These are phyloP conservation scores for Epizoanthus scotinus DNA, from an alignment of 92 coral and sea anemone species.

Conservation along the genomic window DNA sequence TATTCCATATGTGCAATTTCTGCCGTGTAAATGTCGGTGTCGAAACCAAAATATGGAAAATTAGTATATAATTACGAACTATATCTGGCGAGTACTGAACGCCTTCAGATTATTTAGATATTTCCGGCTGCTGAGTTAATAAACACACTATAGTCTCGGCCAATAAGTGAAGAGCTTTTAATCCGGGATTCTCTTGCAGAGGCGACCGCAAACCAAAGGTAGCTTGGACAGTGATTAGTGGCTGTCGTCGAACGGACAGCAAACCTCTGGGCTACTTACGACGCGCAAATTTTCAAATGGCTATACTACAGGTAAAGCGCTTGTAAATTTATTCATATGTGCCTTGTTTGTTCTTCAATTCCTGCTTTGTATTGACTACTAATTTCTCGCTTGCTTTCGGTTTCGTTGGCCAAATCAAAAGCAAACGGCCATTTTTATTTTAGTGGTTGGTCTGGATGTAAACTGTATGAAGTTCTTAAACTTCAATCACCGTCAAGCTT, in stretches of 20 bases:
- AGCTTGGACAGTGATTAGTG: conserved; percentile 46
- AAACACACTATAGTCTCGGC: conserved; percentile 53
- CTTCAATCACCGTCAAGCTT: conserved; percentile 20
- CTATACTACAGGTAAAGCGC: conserved; percentile 67
- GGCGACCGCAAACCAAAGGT: conserved; percentile 74
- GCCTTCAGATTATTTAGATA: conserved; percentile 65
- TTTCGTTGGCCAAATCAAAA: conserved; percentile 10
- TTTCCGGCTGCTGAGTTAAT: conserved; percentile 72
- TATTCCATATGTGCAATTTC: conserved; percentile 5
- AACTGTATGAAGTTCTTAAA: conserved; percentile 11
- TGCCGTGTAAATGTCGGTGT: conserved; percentile 1
- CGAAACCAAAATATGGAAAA: conserved; percentile 16
- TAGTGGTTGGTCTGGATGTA: background rate
- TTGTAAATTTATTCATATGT: conserved; percentile 31
- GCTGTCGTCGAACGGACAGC: conserved; percentile 10
- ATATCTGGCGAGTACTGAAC: conserved; percentile 6
- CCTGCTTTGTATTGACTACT: conserved; percentile 25
- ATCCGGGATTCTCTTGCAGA: conserved; percentile 66
- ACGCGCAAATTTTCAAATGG: conserved; percentile 62
- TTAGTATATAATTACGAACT: conserved; percentile 28
- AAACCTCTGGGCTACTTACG: conserved; percentile 14
- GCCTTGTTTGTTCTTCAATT: conserved; percentile 24
- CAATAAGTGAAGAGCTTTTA: conserved; percentile 51
- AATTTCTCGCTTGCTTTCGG: conserved; percentile 30
- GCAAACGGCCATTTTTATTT: conserved; percentile 25